Evolutionary conservation across 2,113 vertebrate genomes (phyloP).

Genomic region (Aix galericulata): DNA sequence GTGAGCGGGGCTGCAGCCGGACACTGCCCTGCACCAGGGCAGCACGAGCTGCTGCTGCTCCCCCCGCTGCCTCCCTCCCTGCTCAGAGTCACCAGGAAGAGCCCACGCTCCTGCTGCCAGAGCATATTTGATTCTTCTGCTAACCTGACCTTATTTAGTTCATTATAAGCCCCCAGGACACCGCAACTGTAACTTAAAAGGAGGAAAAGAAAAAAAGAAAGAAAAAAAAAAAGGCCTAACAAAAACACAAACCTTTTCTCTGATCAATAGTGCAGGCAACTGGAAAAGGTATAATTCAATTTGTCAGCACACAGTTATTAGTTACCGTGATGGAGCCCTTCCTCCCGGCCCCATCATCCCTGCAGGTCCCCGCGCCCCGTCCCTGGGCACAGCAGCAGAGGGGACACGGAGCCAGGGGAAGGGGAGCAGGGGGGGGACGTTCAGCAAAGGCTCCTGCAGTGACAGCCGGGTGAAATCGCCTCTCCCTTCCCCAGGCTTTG

Average conservation of each 20-base stretch:
- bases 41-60: neutral
- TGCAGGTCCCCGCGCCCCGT: rapidly evolving
- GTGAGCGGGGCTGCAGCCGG: rapidly evolving
- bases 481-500: rapidly evolving
- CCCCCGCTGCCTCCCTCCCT: neutral
- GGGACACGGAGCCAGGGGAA: neutral
- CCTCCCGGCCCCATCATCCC: neutral
- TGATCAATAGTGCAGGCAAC: constrained; percentile 57
- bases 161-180: constrained; percentile 40
- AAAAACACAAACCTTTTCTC: constrained; percentile 36
- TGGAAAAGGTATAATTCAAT: constrained; percentile 65
- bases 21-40: neutral
- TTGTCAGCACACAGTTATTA: constrained; percentile 67
- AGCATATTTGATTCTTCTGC: constrained; percentile 52
- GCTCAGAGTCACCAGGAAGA: neutral
- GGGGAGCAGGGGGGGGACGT: neutral
- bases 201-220: neutral
- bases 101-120: constrained; percentile 54
- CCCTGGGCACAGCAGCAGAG: neutral
- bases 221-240: constrained; percentile 7
- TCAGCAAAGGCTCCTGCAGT: neutral
- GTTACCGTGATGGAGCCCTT: constrained; percentile 63
- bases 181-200: constrained; percentile 42
- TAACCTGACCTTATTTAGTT: constrained; percentile 53
- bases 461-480: neutral